Evolutionary conservation across 2,797 vertebrate species (phyloP), one percentile per base, ranked within the genome.

Genomic region (Thripadectes ignobilis): DNA sequence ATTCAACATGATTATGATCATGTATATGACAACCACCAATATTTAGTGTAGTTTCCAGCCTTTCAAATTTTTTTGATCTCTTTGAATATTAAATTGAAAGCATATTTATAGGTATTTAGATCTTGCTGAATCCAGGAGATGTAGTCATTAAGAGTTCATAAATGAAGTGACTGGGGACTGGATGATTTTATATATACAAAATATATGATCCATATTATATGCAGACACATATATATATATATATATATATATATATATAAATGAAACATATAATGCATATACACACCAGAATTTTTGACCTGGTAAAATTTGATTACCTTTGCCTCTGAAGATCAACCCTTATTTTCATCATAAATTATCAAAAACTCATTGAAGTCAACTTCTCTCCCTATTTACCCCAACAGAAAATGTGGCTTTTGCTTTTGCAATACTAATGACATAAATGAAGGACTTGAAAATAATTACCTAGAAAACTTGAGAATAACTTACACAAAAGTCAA

Each of bases 211-310:
- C 1, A 1, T 36, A 49, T 14, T 57, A 46, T 46, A 34, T 14
- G 2, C 30, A 12, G 30, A 12, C 12, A 19, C 19, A 30, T 52
- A 52, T 30, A 6, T 6, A 20, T 39, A 45, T 49, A 62, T 54
- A 39, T 15, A 39, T 32, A 30, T 52, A 52, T 30, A 6, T 6
- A 20, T 36, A 38, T 6, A 30, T 16, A 72, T 45, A 79, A 80
- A 62, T 22, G 0, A 46, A n/a, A 24, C 16, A n/a, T 58, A 32
- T 39, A 59, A 68, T 20, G 8, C 7, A 29, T 29, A 6, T 5
- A 46, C 1, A 3, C 2, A 7, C 0, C 4, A 29, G 4, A 3
- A 27, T 78, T 86, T 92, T 86, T 67, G 6, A 62, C 7, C 1
- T n/a, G 26, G 20, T 65, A 43, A 12, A 34, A 38, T 32, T 59